These are phyloP conservation scores for Atrina japonica DNA, from an alignment of 2,888 invertebrate genomes.

Conservation along the genomic window DNA sequence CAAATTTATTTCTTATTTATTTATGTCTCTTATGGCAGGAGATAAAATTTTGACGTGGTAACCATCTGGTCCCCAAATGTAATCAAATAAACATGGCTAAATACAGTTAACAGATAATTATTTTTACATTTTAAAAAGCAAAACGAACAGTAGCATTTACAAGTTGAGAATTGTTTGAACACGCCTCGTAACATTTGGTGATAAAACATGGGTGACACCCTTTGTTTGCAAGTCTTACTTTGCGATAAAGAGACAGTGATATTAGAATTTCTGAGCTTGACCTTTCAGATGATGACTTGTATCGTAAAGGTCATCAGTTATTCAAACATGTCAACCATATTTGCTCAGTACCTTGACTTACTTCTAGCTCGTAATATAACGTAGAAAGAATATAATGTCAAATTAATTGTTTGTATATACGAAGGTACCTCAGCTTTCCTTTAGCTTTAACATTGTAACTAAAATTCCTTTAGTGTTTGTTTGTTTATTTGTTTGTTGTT, in stretches of 20 bases:
- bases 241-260: not conserved
- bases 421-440: no score
- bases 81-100: conserved; percentile 6
- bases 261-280: not conserved
- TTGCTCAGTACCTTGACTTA: no score
- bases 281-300: not conserved
- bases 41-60: not conserved
- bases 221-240: conserved; percentile 26
- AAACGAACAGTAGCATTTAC: not conserved
- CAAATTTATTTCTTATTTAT: no score
- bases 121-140: conserved; percentile 23
- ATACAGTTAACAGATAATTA: conserved; percentile 13
- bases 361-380: no score
- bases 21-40: no score
- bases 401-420: no score
- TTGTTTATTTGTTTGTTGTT: no score
- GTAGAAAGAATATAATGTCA: no score
- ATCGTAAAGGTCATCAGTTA: no score
- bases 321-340: no score
- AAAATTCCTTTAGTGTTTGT: no score
- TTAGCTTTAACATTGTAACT: no score
- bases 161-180: conserved; percentile 29
- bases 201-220: conserved; percentile 28
- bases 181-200: conserved; percentile 31
- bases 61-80: conserved; percentile 19